A percentile compares a stretch with the other conserved stretches of the same genome.
phyloP scores from a whole-genome alignment of 1,140 invertebrate species.

The Heliconius melpomene region DNA sequence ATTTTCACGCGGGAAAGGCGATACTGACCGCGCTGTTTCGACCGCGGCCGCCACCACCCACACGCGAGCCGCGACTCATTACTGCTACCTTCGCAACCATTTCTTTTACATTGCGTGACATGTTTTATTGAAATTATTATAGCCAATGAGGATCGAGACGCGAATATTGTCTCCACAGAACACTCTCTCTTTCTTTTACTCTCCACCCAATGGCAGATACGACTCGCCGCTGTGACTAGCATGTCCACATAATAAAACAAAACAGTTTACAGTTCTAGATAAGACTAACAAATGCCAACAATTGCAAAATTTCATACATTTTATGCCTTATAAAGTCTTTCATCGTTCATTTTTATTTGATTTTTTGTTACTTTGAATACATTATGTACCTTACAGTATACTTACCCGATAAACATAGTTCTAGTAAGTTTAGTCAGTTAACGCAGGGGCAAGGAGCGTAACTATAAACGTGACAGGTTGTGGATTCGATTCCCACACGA shows the following conservation, averaged over 20 bases:
- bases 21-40: conserved; percentile 74
- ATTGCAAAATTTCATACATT: not conserved
- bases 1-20: conserved; percentile 77
- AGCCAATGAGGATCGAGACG: conserved; percentile 40
- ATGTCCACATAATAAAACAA: conserved; percentile 17
- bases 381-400: too few species aligned
- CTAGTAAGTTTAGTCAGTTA: too few species aligned
- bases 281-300: conserved; percentile 1
- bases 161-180: conserved; percentile 19
- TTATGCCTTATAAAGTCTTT: not conserved
- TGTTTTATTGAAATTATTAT: conserved; percentile 42
- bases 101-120: conserved; percentile 48
- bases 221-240: not conserved
- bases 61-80: conserved; percentile 41
- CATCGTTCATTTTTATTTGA: not conserved
- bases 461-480: too few species aligned
- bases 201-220: conserved; percentile 4
- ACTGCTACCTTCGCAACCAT: conserved; percentile 44
- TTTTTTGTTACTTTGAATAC: not conserved
- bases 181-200: conserved; percentile 30
- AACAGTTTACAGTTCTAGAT: conserved; percentile 5
- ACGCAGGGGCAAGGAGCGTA: too few species aligned
- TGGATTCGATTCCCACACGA: too few species aligned
- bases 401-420: too few species aligned
- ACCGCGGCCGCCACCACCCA: conserved; percentile 57